Percentiles rank a stretch among this genome's conserved stretches.
phyloP scores from a whole-genome alignment of 2,113 vertebrate species.

The Oncorhynchus tshawytscha region DNA sequence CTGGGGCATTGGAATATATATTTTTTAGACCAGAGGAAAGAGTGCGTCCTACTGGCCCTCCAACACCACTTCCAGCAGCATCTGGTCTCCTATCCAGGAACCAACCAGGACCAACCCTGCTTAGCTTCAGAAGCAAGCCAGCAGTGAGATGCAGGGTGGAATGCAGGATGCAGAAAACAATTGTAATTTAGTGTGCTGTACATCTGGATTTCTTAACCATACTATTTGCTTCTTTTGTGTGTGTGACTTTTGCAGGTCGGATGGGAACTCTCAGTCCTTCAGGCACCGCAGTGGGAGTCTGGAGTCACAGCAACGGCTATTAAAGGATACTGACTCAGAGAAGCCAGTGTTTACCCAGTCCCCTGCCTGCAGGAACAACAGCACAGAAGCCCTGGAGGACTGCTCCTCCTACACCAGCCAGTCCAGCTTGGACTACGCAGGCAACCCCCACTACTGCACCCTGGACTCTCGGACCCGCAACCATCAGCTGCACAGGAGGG shows the following conservation, averaged over 20 bases:
- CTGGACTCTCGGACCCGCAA: conserved; percentile 72
- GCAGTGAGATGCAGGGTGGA: too few relatives aligned
- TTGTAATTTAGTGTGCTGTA: too few relatives aligned
- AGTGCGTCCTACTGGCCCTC: too few relatives aligned
- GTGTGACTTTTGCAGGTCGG: conserved; percentile 70
- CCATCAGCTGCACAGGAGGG: conserved; percentile 81
- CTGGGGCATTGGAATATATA: too few relatives aligned
- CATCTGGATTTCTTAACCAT: too few relatives aligned
- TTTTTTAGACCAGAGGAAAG: too few relatives aligned
- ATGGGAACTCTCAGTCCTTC: conserved; percentile 78
- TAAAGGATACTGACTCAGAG: conserved; percentile 73
- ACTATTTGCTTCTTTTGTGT: not conserved
- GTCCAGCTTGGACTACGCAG: conserved; percentile 84
- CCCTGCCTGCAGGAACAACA: conserved; percentile 86
- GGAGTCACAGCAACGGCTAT: conserved; percentile 83
- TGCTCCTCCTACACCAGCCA: conserved; percentile 92
- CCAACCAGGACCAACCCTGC: too few relatives aligned
- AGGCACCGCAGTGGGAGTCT: conserved; percentile 90
- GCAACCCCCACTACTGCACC: conserved; percentile 76
- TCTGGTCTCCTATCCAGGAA: too few relatives aligned
- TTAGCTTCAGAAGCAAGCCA: too few relatives aligned
- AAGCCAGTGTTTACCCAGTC: conserved; percentile 82
- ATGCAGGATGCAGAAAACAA: too few relatives aligned
- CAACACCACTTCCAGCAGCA: too few relatives aligned
- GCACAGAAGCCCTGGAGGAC: conserved; percentile 88